Evolutionary conservation across 1,140 invertebrate genomes (phyloP).

Genomic region (Parasteatoda tepidariorum): DNA sequence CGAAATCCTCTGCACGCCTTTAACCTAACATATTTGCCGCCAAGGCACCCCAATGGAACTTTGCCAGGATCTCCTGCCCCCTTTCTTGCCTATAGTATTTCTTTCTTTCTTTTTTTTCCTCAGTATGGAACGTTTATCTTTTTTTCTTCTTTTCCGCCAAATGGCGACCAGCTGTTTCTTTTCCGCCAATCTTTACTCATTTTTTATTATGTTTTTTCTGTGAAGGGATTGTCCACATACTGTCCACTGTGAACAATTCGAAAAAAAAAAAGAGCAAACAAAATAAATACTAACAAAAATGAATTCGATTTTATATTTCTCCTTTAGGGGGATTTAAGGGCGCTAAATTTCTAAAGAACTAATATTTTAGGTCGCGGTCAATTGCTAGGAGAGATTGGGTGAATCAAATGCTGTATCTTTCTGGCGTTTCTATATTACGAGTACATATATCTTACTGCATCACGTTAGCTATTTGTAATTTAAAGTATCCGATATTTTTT

Average conservation of each 20-base stretch:
- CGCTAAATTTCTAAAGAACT: conserved; percentile 26
- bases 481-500: too few relatives aligned
- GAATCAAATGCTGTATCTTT: too few relatives aligned
- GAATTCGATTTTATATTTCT: conserved; percentile 16
- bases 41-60: conserved; percentile 36
- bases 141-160: conserved; percentile 13
- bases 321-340: conserved; percentile 6
- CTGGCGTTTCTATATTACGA: too few relatives aligned
- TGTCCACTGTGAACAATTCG: conserved; percentile 20
- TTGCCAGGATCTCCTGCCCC: conserved; percentile 18
- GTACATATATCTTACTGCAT: too few relatives aligned
- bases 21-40: conserved; percentile 27
- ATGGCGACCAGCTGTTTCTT: conserved; percentile 47
- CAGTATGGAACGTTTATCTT: neutral
- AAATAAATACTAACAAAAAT: neutral
- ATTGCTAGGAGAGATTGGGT: conserved; percentile 16
- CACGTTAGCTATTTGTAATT: too few relatives aligned
- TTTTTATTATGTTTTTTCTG: conserved; percentile 3
- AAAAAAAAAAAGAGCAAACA: neutral
- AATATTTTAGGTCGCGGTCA: conserved; percentile 28
- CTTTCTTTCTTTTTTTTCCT: neutral
- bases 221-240: conserved; percentile 26
- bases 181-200: conserved; percentile 14
- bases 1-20: neutral
- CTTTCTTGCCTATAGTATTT: neutral